These are phyloP conservation scores for Dryoscopus gambensis DNA, from an alignment of 2,113 vertebrate genomes.

Conservation along the genomic window DNA sequence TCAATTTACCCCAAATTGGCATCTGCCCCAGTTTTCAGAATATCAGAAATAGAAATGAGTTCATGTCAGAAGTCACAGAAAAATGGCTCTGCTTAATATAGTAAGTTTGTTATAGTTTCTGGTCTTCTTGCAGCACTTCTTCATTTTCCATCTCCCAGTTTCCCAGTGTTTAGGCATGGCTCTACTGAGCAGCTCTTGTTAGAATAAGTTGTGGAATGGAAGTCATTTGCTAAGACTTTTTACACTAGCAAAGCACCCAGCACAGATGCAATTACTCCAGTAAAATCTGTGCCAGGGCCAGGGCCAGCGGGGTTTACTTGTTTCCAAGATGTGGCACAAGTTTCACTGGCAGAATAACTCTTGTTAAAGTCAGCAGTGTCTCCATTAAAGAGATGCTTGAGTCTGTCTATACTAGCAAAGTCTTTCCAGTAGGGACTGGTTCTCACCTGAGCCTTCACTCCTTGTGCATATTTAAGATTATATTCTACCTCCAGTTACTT, in stretches of 20 bases:
- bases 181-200: background rate
- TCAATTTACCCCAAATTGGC: background rate
- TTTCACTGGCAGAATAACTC: background rate
- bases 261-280: background rate
- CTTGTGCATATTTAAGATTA: background rate
- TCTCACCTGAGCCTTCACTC: background rate
- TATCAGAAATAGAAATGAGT: constrained; percentile 41
- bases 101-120: background rate
- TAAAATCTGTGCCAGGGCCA: background rate
- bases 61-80: background rate
- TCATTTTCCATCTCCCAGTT: background rate
- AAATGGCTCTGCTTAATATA: constrained; percentile 14
- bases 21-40: constrained; percentile 32
- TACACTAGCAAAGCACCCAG: background rate
- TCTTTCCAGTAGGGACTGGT: background rate
- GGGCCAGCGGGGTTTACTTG: background rate
- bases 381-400: background rate
- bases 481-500: background rate
- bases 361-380: background rate
- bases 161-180: background rate
- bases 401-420: background rate
- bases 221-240: background rate
- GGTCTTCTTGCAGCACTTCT: background rate
- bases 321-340: background rate
- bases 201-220: background rate